phyloP scores from a whole-genome alignment of 2,888 invertebrate species.

The Calliopum simillimum region DNA sequence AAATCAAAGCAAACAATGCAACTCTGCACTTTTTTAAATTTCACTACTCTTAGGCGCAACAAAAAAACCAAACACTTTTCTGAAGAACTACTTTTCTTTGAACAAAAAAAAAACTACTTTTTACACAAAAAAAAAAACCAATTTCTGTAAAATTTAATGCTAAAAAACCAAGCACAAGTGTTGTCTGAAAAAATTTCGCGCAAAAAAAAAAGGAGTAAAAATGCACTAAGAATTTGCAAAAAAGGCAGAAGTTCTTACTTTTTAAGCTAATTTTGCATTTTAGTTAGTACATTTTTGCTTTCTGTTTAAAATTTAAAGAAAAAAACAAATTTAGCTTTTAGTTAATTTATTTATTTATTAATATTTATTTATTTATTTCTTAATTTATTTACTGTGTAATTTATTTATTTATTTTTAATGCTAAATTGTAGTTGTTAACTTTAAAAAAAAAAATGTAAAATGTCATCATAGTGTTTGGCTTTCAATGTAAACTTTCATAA shows the following conservation, averaged over 20 bases:
- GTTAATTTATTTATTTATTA: conserved; percentile 50
- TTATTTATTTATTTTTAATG: conserved; percentile 70
- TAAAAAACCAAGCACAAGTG: conserved; percentile 6
- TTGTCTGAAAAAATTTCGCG: neutral
- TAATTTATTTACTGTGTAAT: conserved; percentile 63
- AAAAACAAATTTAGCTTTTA: conserved; percentile 30
- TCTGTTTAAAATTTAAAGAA: conserved; percentile 17
- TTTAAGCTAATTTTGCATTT: conserved; percentile 6
- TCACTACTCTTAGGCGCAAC: neutral
- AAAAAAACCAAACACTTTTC: too few relatives aligned
- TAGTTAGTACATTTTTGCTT: conserved; percentile 22
- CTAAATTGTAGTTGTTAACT: conserved; percentile 20
- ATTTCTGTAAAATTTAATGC: conserved; percentile 18
- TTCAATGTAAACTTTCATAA: conserved; percentile 19
- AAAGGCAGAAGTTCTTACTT: neutral
- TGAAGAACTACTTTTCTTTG: neutral
- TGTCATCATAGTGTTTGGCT: conserved; percentile 24
- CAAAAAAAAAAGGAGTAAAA: conserved; percentile 25
- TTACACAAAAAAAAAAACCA: neutral
- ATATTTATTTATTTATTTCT: conserved; percentile 50
- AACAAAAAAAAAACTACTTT: neutral
- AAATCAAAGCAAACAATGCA: neutral
- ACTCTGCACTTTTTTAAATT: neutral
- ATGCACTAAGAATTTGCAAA: conserved; percentile 25
- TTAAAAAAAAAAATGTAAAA: conserved; percentile 9